Base-by-base conservation (phyloP, 2,113 vertebrate genomes). In the Vulpes lagopus region DNA sequence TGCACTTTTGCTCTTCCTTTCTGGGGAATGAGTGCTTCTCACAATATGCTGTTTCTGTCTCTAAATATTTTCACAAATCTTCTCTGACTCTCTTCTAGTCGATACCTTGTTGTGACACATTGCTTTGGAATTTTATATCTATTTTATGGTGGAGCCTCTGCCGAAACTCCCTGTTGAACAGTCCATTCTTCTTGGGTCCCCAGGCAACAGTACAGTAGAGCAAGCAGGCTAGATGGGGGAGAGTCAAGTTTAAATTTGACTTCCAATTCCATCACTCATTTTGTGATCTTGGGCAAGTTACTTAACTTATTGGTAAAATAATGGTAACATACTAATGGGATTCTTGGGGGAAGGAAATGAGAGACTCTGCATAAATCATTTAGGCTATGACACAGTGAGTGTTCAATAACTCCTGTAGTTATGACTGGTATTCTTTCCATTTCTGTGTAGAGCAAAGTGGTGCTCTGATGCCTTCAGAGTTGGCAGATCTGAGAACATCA, bases 221-320 rank as follows among this genome's bases (percentile, higher is more conserved):
- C 1, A 73, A 81, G 57, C 64, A 59, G 67, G 30, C 49, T 32
- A 49, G 30, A 53, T 12, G 4, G 16, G 25, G 71, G 59, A 25
- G 38, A 30, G 53, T 78, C 49, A 69, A 16, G 16, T 80, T 67
- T 38, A 87, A 96, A 89, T 95, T 93, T 85, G 74, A 65, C n/a
- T 85, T 93, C 25, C 2, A 23, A 71, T 84, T 90, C 53, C 4
- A 55, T 25, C 3, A 35, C 20, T 71, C 15, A 3, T 51, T 91
- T 86, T 69, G 74, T 80, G 62, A 51, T 81, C 10, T 51, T 90
- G 67, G 74, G 43, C 4, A 78, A 87, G 38, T 30, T 20, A 78
- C 49, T 55, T 83, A 57, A 38, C 35, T n/a, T 87, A 9, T 65
- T 94, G 87, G 89, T 30, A 69, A 96, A 78, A 83, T 84, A 57